Evolutionary conservation across 1,140 invertebrate genomes (phyloP), one percentile per base, ranked within the genome.

Genomic region (Apocrypta bakeri): DNA sequence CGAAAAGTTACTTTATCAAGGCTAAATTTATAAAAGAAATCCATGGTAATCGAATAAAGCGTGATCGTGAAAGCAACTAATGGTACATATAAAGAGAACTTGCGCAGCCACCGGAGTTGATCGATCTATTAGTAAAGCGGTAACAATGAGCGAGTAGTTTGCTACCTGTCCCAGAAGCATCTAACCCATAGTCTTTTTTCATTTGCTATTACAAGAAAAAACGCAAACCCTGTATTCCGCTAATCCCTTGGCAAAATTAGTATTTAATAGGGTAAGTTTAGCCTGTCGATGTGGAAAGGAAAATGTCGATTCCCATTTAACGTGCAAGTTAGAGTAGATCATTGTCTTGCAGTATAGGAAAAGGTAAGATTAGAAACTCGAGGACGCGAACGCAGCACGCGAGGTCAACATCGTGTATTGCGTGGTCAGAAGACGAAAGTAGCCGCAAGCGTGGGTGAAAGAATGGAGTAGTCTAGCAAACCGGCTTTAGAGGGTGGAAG

Each of bases 111-210:
- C 12, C 48, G 31, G 12, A n/a, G n/a, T n/a, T 76, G 79, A 84
- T 84, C 80, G 85, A 87, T 86, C 81, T 83, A 86, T 85, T 83
- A 85, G 83, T 75, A 85, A 85, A 85, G 84, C 84, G 80, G 74
- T 64, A 86, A 86, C 85, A 85, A 85, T 84, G 84, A 72, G 27
- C 83, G 82, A 83, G 81, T 87, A 88, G 88, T 88, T 88, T 84
- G 33, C 33, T 37, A 37, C 33, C 84, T 27, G 69, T 80, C 74
- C 79, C 68, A 25, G 25, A 66, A 66, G 25, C 63, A 17, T 24
- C 63, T 29, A 29, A 14, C 24, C 24, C 25, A 25, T 25, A 29
- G 63, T 25, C 8, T 66, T 25, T 66, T 66, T 66, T 2, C 1
- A 17, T 1, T 29, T 8, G 63, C 24, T 9, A 27, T 29, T 27